Evolutionary conservation across 2,113 vertebrate species (phyloP), one percentile per base, ranked within the genome.

Genomic region (Ophthalmolycus amberensis): DNA sequence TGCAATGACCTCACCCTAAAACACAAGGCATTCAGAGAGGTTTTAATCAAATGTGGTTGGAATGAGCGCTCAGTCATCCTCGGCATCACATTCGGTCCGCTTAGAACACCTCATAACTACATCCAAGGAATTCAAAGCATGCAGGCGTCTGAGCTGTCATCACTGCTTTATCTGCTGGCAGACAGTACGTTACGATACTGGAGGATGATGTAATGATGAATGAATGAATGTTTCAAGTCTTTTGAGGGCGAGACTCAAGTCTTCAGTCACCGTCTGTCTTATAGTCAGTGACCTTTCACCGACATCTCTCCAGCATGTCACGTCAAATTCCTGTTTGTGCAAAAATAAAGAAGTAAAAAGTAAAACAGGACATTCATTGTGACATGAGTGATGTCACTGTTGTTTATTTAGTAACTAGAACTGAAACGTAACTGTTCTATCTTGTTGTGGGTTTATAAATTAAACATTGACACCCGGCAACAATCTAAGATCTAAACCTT

Each of bases 1-100:
- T 68, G 50, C 40, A 1, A 68, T 86, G 83, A 89, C 3, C 34
- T 91, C 70, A 83, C 77, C 18, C 56, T 37, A 59, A 81, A 38
- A 52, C 65, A 58, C 56, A 63, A 69, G 64, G 42, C 73, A 46
- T 70, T 54, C 66, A 68, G 58, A 73, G 60, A 42, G 0, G 6
- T 48, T 48, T 70, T n/a, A 65, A 66, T 78, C 67, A 80, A 54
- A 46, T 6, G 48, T 52, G 48, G 6, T 56, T 12, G 54, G 12
- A 1, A 12, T 9, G 50, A 52, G 50, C 20, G 20, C 50, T 20
- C 46, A 3, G 48, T 22, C 22, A 50, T 9, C 52, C 22, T 25
- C 22, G 3, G 22, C 52, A 56, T 56, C 52, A 27, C 56, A 58
- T 27, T 25, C 25, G 56, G 56, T 58, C 25, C 1, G 54, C 54